Evolutionary conservation across 92 coral and sea anemone species (phyloP).

Genomic region (Heteractis magnifica): DNA sequence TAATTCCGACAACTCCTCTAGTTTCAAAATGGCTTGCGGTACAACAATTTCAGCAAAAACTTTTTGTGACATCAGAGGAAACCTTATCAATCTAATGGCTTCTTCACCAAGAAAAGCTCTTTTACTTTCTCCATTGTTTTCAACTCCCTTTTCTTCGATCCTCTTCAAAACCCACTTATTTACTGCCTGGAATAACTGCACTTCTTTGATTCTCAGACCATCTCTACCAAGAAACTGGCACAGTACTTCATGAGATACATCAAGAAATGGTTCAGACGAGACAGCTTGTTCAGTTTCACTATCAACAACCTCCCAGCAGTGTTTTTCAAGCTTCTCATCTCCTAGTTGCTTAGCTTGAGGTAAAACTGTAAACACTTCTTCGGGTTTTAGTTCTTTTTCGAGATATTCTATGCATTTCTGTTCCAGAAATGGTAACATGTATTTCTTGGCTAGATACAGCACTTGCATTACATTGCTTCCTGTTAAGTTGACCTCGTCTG

Average conservation of each 20-base stretch:
- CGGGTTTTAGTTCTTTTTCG: slow-evolving; percentile 50
- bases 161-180: slow-evolving; percentile 58
- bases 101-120: slow-evolving; percentile 37
- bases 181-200: slow-evolving; percentile 61
- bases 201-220: slow-evolving; percentile 53
- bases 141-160: slow-evolving; percentile 29
- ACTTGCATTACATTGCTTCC: slow-evolving; percentile 54
- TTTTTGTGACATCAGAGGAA: slow-evolving; percentile 43
- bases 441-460: slow-evolving; percentile 65
- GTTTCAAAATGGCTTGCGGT: too few relatives aligned
- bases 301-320: slow-evolving; percentile 69
- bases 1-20: too few relatives aligned
- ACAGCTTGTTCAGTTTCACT: slow-evolving; percentile 51
- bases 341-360: slow-evolving; percentile 49
- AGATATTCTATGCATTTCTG: slow-evolving; percentile 56
- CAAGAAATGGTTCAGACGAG: slow-evolving; percentile 51
- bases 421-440: slow-evolving; percentile 60
- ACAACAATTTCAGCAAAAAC: too few relatives aligned
- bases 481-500: slow-evolving; percentile 54
- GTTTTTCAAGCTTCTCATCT: slow-evolving; percentile 48
- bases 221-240: slow-evolving; percentile 55
- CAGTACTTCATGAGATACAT: slow-evolving; percentile 32
- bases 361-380: slow-evolving; percentile 59
- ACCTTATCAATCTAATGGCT: slow-evolving; percentile 29
- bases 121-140: slow-evolving; percentile 33